Base-by-base conservation (phyloP, 2,113 vertebrate genomes). In the Sterna hirundo region DNA sequence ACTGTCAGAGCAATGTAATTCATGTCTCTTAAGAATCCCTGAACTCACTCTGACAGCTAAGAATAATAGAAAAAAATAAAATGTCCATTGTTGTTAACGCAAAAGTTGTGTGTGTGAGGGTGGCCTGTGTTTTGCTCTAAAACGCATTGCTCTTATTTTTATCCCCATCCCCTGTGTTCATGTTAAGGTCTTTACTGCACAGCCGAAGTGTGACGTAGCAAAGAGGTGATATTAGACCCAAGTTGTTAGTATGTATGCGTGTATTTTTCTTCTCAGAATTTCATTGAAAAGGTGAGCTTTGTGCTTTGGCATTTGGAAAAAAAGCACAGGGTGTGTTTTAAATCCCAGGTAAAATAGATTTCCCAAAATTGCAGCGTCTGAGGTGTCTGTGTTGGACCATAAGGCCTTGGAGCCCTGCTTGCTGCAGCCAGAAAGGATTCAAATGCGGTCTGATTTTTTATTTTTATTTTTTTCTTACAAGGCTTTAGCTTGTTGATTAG, bases 401-500 rank as follows among this genome's bases (percentile, higher is more conserved):
- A 69, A 87, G 42, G n/a, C 61, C 38, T 68, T n/a, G 42, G 72
- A 92, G 68, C 19, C 17, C 32, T 38, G 74, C 74, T 94, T 94
- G 91, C 92, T 96, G 82, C 75, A 52, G 79, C 86, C 86, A 83
- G 96, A 93, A 96, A 95, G 94, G 96, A 97, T 98, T 98, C 97
- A 88, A 86, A 95, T 95, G 85, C 89, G 96, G 96, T 97, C 98
- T 95, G 93, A 84, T 92, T 97, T 98, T 52, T 52, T 54, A 15
- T 54, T 54, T 54, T 20, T 46, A 19, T 49, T 52, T 27, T 54
- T 66, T 97, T 97, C 82, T 97, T 90, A 80, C 42, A 93, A 97
- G 94, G 87, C 90, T 96, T 95, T 88, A 94, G 92, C 83, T 83
- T 57, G 93, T 98, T 98, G 97, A 98, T 98, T 98, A 97, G 93